Conservation (phyloP, 2,888 invertebrate genomes). For the Agrotis clavis region DNA sequence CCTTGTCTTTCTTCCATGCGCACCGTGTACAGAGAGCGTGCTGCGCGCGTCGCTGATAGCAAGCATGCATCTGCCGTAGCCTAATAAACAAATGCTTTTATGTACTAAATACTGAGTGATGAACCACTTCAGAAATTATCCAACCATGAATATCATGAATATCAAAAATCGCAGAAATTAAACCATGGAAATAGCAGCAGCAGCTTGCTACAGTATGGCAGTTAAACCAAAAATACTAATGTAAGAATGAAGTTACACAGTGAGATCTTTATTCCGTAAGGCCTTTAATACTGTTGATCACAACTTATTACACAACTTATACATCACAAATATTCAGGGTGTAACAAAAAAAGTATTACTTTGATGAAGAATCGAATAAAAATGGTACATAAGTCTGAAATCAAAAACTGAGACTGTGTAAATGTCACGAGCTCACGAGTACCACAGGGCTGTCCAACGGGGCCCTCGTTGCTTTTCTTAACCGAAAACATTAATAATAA, state of each 20-base stretch:
- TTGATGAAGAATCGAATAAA: not conserved
- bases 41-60: conserved; percentile 51
- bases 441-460: not conserved
- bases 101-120: not conserved
- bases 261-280: not conserved
- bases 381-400: not conserved
- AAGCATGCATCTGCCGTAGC: conserved; percentile 63
- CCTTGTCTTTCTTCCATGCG: conserved; percentile 67
- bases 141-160: no score
- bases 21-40: conserved; percentile 58
- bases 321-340: not conserved
- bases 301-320: not conserved
- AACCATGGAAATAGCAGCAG: not conserved
- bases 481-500: not conserved
- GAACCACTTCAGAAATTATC: not conserved
- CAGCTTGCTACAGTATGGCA: not conserved
- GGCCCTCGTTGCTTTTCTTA: not conserved
- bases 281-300: not conserved
- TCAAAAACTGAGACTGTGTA: no score
- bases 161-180: not conserved
- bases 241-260: not conserved
- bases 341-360: no score
- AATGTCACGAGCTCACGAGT: not conserved
- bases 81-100: conserved; percentile 39
- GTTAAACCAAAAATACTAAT: no score